Evolutionary conservation across 2,888 invertebrate genomes (phyloP).

Genomic region (Lithophane semibrunnea): DNA sequence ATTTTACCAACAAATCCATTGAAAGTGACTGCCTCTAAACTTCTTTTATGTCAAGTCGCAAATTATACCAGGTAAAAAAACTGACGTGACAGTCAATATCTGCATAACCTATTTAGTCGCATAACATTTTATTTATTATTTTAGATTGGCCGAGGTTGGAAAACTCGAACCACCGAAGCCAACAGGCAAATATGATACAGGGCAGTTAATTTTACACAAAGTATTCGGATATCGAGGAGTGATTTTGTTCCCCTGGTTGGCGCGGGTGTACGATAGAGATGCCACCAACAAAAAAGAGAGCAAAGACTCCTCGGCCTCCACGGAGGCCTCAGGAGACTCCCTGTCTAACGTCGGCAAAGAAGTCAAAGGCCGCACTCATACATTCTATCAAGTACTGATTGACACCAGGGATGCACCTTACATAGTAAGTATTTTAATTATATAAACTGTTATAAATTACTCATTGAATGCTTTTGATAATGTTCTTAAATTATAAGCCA

Average conservation of each 20-base stretch:
- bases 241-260: slow-evolving; percentile 98
- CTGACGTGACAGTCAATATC: slow-evolving; percentile 72
- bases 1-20: slow-evolving; percentile 83
- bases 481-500: slow-evolving; percentile 4
- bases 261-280: slow-evolving; percentile 98
- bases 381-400: slow-evolving; percentile 99
- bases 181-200: slow-evolving; percentile 98
- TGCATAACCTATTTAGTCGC: slow-evolving; percentile 78
- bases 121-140: slow-evolving; percentile 38
- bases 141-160: slow-evolving; percentile 98
- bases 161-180: slow-evolving; percentile 96
- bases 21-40: slow-evolving; percentile 82
- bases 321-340: slow-evolving; percentile 80
- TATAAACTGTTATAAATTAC: neutral
- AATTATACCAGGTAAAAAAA: slow-evolving; percentile 84
- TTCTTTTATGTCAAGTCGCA: slow-evolving; percentile 85
- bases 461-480: slow-evolving; percentile 1
- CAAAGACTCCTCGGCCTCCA: slow-evolving; percentile 75
- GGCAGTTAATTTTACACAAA: slow-evolving; percentile 98
- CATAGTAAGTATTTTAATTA: slow-evolving; percentile 93
- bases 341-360: slow-evolving; percentile 93
- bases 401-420: slow-evolving; percentile 99
- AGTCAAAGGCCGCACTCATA: slow-evolving; percentile 97
- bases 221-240: slow-evolving; percentile 99
- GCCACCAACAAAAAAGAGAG: slow-evolving; percentile 92